Conservation (phyloP, 2,888 invertebrate species). For the Octonoba sinensis region DNA sequence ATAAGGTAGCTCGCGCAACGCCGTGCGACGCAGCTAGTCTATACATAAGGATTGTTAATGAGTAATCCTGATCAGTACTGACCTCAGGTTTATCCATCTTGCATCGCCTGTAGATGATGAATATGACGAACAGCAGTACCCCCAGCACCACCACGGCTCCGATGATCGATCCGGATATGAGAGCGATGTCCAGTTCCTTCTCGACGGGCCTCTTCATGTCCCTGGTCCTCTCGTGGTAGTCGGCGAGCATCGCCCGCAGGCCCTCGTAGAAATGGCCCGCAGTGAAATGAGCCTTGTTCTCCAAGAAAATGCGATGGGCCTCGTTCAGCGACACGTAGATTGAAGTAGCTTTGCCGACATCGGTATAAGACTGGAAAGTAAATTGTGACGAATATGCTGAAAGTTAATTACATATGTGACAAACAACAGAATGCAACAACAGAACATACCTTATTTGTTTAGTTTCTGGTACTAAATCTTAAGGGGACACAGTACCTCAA, state of each 20-base stretch:
- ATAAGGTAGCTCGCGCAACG: too few relatives aligned
- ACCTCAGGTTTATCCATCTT: conserved; percentile 4
- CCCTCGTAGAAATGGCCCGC: conserved; percentile 43
- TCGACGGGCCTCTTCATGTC: conserved; percentile 8
- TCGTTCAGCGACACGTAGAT: conserved; percentile 33
- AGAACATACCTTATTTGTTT: too few relatives aligned
- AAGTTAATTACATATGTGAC: background rate
- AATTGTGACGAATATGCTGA: conserved; percentile 5
- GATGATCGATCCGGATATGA: conserved; percentile 47
- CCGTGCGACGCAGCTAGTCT: too few relatives aligned
- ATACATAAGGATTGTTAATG: too few relatives aligned
- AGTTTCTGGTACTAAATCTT: too few relatives aligned
- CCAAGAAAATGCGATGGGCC: conserved; percentile 43
- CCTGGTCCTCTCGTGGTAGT: conserved; percentile 26
- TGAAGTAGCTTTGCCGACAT: conserved; percentile 40
- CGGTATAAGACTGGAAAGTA: conserved; percentile 43
- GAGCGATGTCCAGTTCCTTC: conserved; percentile 9
- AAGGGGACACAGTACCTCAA: too few relatives aligned
- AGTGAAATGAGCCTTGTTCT: conserved; percentile 42
- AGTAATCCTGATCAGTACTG: too few relatives aligned
- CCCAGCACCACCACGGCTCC: conserved; percentile 29
- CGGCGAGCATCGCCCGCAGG: conserved; percentile 27
- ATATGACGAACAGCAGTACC: conserved; percentile 34
- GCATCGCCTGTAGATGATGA: conserved; percentile 27
- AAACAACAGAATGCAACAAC: too few relatives aligned